Evolutionary conservation across 2,113 vertebrate species (phyloP), one percentile per base, ranked within the genome.

Genomic region (Poeciliopsis turrubarensis): DNA sequence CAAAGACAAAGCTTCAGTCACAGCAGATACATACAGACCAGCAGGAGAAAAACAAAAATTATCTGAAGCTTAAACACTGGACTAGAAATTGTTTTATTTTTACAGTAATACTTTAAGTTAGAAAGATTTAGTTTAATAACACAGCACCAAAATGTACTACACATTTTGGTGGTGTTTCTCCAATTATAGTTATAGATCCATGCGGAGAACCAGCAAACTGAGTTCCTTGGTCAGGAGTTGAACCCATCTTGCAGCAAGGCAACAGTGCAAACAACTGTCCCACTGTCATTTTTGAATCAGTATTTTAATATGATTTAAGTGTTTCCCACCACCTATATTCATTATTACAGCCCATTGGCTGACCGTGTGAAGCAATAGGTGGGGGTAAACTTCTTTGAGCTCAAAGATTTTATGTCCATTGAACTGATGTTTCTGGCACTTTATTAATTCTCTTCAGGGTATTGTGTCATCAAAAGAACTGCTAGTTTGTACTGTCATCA

Each of bases 1-100:
- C 27, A 77, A 63, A 85, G 73, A 78, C 71, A 64, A 79, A 30
- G 79, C 72, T 67, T 86, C 85, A 79, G 80, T 81, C 87, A 71
- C 14, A 14, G 47, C 81, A 73, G 72, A 86, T 75, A 60, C 64
- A 84, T 73, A 79, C 72, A 67, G 51, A 82, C 71, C 69, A 41
- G 44, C 73, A 71, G 39, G 84, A 86, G 80, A 86, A 68, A 7
- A 57, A 57, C 51, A 69, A 80, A 72, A 72, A 64, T 71, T 69
- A 75, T 79, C 70, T 57, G 9, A 25, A 41, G 51, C 65, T 85
- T 80, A 77, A 83, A 89, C 81, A 75, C 84, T n/a, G 51, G 8
- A 57, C 2, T 9, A 57, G 22, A n/a, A 57, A 57, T 5, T 57
- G 51, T 57, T 57, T 57, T 57, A 57, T 57, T 57, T 57, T 57